Evolutionary conservation across 2,113 vertebrate genomes (phyloP), one percentile per base, ranked within the genome.

Genomic region (Rhinolophus sinicus): DNA sequence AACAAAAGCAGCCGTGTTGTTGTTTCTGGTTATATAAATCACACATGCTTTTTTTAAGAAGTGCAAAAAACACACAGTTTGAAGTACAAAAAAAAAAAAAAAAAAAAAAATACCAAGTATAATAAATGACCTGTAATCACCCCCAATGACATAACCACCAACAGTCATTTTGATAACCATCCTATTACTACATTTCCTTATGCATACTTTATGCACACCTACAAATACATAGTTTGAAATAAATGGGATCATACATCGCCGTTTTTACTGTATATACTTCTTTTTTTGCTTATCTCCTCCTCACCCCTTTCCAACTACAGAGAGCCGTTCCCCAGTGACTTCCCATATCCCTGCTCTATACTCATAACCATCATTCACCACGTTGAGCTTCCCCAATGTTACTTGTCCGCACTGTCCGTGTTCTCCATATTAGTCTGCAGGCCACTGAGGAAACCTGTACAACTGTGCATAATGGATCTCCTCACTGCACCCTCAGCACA

Each of bases 51-150:
- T 50, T 67, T 62, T 52, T 92, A 30, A 30, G 64, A 89, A 38
- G 33, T 73, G 47, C 11, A 83, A 93, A 78, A 52, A 86, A 72
- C 10, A 69, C n/a, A 80, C 30, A 80, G 30, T 64, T 81, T n/a
- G 21, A 95, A 88, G 33, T 60, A 38, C 10, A 54, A 70, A 47
- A 70, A 56, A 67, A 28, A 56, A 67, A 28, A 54, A 70, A 47
- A 70, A 56, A 67, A 28, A 56, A 67, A 28, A 54, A 16, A 67
- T 54, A 35, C n/a, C 13, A 70, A 69, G 26, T 80, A 33, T 80
- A 94, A 73, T 52, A 92, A 81, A 70, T 87, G 5, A 52, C 78
- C n/a, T 88, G 30, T 88, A 69, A 80, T 73, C 44, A 88, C 35
- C 22, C 22, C n/a, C 72, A 93, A 28, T 77, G 15, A 93, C 44